These are phyloP conservation scores for Pica pica DNA, from an alignment of 2,113 vertebrate species.

Conservation along the genomic window DNA sequence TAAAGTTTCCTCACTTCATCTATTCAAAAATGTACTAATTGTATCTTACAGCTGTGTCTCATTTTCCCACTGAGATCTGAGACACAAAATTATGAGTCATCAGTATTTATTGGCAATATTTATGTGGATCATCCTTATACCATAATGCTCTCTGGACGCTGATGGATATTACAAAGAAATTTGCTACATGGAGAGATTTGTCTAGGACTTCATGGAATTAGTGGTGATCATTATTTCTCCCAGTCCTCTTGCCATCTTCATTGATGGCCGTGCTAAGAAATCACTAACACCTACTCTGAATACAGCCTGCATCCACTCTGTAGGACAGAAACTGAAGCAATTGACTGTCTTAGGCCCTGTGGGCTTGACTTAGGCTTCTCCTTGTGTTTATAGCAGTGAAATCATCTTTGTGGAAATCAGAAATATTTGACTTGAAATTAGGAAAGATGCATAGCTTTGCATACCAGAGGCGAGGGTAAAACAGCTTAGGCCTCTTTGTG, in stretches of 20 bases:
- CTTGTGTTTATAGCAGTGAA: not conserved
- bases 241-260: not conserved
- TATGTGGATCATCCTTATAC: not conserved
- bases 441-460: not conserved
- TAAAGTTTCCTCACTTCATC: constrained; percentile 30
- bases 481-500: not conserved
- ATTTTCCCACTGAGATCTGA: constrained; percentile 48
- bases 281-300: not conserved
- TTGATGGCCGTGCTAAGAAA: not conserved
- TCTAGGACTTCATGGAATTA: not conserved
- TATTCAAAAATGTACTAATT: constrained; percentile 5
- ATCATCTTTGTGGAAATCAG: not conserved
- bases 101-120: not conserved
- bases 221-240: not conserved
- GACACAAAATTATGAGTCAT: not conserved
- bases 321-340: not conserved
- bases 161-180: not conserved
- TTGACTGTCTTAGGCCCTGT: not conserved
- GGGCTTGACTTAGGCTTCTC: not conserved
- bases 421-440: not conserved
- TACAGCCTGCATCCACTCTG: not conserved
- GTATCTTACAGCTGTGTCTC: constrained; percentile 11
- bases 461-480: not conserved
- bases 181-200: not conserved
- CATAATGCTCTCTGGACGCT: not conserved